These are phyloP conservation scores for Drosophila chauvacae DNA, from an alignment of 1,140 invertebrate species.

Conservation along the genomic window DNA sequence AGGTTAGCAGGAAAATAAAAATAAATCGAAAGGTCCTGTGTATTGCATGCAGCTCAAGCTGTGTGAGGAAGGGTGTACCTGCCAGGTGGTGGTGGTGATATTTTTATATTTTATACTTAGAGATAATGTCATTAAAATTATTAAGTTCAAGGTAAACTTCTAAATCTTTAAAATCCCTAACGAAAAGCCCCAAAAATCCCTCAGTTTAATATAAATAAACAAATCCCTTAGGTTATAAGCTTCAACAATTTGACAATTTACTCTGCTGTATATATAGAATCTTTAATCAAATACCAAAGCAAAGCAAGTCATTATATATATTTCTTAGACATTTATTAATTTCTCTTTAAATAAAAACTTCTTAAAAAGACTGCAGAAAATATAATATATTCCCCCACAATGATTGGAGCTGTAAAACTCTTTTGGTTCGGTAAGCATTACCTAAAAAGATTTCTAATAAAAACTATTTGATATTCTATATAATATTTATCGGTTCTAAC, in stretches of 20 bases:
- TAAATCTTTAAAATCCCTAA: no score
- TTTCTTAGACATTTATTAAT: not conserved
- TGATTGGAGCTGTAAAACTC: slow-evolving; percentile 24
- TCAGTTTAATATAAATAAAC: not conserved
- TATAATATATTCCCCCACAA: slow-evolving; percentile 10
- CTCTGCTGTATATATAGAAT: not conserved
- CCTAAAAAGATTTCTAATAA: no score
- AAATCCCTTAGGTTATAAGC: not conserved
- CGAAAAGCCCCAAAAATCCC: no score
- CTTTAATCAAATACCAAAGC: not conserved
- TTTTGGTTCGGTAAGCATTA: slow-evolving; percentile 56
- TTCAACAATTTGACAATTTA: not conserved
- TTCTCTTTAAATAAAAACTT: not conserved
- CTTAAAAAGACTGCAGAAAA: not conserved
- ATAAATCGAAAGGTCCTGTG: slow-evolving; percentile 2
- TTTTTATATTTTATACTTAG: not conserved
- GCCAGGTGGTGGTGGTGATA: not conserved
- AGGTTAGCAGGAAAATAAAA: slow-evolving; percentile 16
- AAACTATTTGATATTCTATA: not conserved
- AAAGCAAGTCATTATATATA: not conserved
- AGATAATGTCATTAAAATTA: not conserved
- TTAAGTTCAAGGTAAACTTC: not conserved
- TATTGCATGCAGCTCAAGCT: slow-evolving; percentile 31
- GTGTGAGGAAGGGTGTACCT: slow-evolving; percentile 24
- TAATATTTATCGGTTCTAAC: not conserved